Base-by-base conservation (phyloP, 2,888 invertebrate genomes). In the Cremastinae sp. region DNA sequence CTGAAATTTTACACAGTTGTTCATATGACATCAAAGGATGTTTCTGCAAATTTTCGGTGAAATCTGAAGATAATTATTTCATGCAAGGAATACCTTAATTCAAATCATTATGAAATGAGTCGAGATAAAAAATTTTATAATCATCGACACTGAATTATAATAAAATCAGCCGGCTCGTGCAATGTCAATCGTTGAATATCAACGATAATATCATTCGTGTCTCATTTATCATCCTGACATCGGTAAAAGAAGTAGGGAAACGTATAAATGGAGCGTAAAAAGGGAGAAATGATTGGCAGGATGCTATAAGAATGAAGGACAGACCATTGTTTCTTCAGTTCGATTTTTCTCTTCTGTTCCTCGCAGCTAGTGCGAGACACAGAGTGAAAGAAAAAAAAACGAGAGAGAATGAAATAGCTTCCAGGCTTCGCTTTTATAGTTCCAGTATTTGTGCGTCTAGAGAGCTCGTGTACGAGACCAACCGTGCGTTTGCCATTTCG, bases 341-440 rank as follows among this genome's bases (percentile, higher is more conserved):
- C 7, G 22, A 64, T 41, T 14, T 39, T 39, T 39, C 12, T 51
- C 51, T 22, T 12, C 9, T 1, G 1, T n/a, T 39, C 10, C 10
- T 39, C 12, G 9, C 35, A 28, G 22, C n/a, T 9, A 55, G 41
- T 8, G 41, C 9, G 41, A 37, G 4, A 16, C 14, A 18, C 10
- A 41, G 10, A 49, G n/a, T 5, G 22, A 47, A 20, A 14, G 0
- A 35, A 18, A 45, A 9, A 12, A 58, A n/a, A n/a, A n/a, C n/a
- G n/a, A n/a, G n/a, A n/a, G 53, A 49, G 22, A 64, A 62, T 51
- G 10, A 9, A 68, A 72, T 64, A 35, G 56, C 62, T 58, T 68
- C 58, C 45, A 75, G 72, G 68, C 53, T 75, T 68, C 68, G 64
- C 22, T 1, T 64, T 68, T 72, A 53, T 64, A 58, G 58, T 49